Evolutionary conservation across 2,888 invertebrate species (phyloP), one percentile per base, ranked within the genome.

Genomic region (Caenorhabditis becei): DNA sequence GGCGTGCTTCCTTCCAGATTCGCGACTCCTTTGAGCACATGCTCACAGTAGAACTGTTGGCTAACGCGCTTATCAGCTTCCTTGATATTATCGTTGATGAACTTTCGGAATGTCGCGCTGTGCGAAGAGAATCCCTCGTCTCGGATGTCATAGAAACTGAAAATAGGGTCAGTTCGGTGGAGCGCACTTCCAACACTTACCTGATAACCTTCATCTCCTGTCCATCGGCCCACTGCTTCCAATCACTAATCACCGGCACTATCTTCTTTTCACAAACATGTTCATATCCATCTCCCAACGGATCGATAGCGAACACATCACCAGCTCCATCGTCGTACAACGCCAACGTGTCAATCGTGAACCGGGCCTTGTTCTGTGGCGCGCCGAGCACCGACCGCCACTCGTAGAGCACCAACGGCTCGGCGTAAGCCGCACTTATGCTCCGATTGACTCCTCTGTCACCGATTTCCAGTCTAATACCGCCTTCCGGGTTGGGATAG

Each of bases 41-140:
- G 20, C 26, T 83, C 83, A 28, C 85, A 85, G 49, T 85, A 85
- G 58, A 83, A 85, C 14, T 70, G 69, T 61, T 83, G 82, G 18
- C 66, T 47, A 2, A 65, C 63, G 28, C 65, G 62, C 32, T 59
- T 70, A n/a, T 74, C 74, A 2, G 65, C 70, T 18, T 47, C 26
- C 28, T 79, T 74, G 11, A 81, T 65, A 32, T 71, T 26, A 7
- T 78, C 51, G 41, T 83, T 85, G 20, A 82, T 62, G n/a, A 77
- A 80, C 18, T 65, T 77, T 11, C 79, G 77, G 16, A 80, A 61
- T 7, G 63, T 37, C 18, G 61, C 72, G 41, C 54, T 75, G 18
- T 70, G 54, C 0, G 70, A 32, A 32, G 79, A 79, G 62, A 80
- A 85, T 23, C 83, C 85, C n/a, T 49, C 35, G 16, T 61, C 18